Conservation (phyloP, 2,797 vertebrate species). For the Rhabdomys pumilio region DNA sequence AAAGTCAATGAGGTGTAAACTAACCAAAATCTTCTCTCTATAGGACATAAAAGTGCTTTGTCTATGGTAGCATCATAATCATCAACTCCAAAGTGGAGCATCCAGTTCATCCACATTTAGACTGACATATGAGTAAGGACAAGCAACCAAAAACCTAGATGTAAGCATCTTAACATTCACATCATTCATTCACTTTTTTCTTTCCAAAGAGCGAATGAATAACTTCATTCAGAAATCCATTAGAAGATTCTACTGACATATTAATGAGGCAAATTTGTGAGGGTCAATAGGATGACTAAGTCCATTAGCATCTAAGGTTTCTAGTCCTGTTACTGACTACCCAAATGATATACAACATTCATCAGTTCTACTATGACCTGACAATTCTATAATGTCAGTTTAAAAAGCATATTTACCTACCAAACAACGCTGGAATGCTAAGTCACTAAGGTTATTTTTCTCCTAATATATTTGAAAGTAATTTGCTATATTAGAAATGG, state of each 20-base stretch:
- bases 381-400: conserved; percentile 22
- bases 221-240: conserved; percentile 60
- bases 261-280: conserved; percentile 52
- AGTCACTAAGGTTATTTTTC: neutral
- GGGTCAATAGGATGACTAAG: conserved; percentile 1
- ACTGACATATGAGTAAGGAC: neutral
- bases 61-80: neutral
- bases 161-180: conserved; percentile 35
- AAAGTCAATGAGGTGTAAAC: conserved; percentile 38
- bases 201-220: conserved; percentile 63
- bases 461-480: conserved; percentile 62
- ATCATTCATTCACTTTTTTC: conserved; percentile 55
- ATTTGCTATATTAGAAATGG: conserved; percentile 64
- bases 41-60: neutral
- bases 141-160: conserved; percentile 55
- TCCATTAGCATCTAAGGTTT: conserved; percentile 53
- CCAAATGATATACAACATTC: neutral
- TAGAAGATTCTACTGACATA: conserved; percentile 47
- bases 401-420: neutral
- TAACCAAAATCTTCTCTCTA: conserved; percentile 20
- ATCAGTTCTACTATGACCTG: conserved; percentile 37
- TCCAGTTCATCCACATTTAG: neutral
- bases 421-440: conserved; percentile 8
- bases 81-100: neutral
- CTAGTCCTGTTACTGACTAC: neutral